These are phyloP conservation scores for Apostichopus japonicus DNA, from an alignment of 35 echinoderm and acorn worm genomes.

Conservation along the genomic window DNA sequence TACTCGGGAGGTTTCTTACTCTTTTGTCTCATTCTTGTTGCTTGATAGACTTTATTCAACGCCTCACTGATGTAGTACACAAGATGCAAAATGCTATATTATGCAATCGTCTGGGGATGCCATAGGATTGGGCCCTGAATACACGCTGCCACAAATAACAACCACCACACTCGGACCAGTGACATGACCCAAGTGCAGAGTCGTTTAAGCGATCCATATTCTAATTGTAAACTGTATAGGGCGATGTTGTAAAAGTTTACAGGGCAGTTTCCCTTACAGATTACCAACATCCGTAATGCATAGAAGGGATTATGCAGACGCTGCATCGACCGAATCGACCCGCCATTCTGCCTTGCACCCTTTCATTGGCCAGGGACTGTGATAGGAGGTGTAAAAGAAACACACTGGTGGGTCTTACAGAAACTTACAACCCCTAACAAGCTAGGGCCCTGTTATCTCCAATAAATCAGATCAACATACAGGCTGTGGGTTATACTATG, in stretches of 20 bases:
- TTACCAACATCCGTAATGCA: constrained; percentile 26
- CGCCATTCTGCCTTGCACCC: constrained; percentile 27
- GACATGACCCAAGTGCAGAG: constrained; percentile 5
- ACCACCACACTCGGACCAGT: not conserved
- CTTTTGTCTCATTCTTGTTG: constrained; percentile 16
- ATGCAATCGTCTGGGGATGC: no score
- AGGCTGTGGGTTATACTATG: no score
- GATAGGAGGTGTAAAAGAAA: no score
- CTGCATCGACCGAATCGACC: constrained; percentile 12
- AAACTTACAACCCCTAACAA: no score
- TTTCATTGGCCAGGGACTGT: not conserved
- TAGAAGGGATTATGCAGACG: constrained; percentile 8
- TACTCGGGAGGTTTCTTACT: constrained; percentile 14
- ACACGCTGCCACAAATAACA: no score
- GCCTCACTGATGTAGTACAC: constrained; percentile 18
- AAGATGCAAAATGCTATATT: not conserved
- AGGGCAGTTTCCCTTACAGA: constrained; percentile 35
- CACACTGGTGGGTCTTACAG: no score
- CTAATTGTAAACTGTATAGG: not conserved
- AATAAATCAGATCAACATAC: no score
- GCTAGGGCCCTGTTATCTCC: no score
- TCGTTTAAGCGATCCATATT: constrained; percentile 17
- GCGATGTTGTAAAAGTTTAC: not conserved
- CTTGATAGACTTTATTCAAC: constrained; percentile 11
- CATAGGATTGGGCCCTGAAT: no score